Evolutionary conservation across 2,113 vertebrate species (phyloP), one percentile per base, ranked within the genome.

Genomic region (Nyctereutes procyonoides): DNA sequence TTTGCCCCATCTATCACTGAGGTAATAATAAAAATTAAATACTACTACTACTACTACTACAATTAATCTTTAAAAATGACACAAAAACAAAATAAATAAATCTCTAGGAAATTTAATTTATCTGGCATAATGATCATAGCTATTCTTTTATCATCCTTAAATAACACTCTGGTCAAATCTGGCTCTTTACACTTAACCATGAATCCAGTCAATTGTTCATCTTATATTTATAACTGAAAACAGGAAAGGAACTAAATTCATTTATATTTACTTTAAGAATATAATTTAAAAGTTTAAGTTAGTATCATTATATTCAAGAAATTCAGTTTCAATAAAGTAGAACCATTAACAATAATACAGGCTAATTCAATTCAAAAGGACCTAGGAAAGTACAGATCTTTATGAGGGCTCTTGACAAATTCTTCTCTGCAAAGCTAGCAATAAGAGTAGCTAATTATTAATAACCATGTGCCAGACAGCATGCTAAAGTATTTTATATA

Each of bases 1-100:
- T 95, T 99, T 99, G 76, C 99, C 99, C 90, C 97, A 98, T 98
- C 99, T 99, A 98, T 99, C 99, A 92, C 99, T 99, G 96, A 79
- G 71, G 92, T 94, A 94, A 93, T 51, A 93, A 96, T 60, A 95
- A 89, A 96, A 97, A 93, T 82, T 69, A 97, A 83, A 95, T 24
- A 95, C 60, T 14, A 43, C 43, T 69, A 53, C 55, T 71, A 38
- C 58, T 11, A 58, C 58, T 58, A 51, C 65, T n/a, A 96, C 62
- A 80, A 94, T 48, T 28, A 81, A 35, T 38, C 32, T 63, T 83
- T 96, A 95, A 93, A 56, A 12, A 95, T 69, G n/a, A 89, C n/a
- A 94, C 58, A 74, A 95, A 93, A 83, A 26, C 32, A 81, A 81
- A 96, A 95, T n/a, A n/a, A n/a, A n/a, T n/a, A n/a, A n/a, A n/a